Evolutionary conservation across 2,797 vertebrate species (phyloP), one percentile per base, ranked within the genome.

Genomic region (Tauraco hartlaubi): DNA sequence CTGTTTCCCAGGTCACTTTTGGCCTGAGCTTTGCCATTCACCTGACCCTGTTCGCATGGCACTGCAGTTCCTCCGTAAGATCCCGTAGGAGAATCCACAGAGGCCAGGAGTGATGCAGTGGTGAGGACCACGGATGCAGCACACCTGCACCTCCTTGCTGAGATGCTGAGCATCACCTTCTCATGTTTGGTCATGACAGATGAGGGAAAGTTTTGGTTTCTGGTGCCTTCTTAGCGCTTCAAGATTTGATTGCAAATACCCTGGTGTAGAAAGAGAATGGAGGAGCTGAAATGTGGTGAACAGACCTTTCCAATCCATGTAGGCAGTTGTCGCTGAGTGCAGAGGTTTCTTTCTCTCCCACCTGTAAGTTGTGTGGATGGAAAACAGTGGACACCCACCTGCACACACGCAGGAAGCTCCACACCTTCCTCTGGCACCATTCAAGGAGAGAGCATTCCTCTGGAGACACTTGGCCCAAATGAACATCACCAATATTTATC

Each of bases 71-170:
- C 75, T 83, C 71, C 1, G 1, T 6, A 8, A 26, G 39, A 13
- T 54, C 63, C 52, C 8, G 0, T 2, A 11, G 78, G 48, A 85
- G 46, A 25, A 35, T 6, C 49, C 37, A 4, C 0, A 0, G 44
- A 37, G 29, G 52, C 29, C 4, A 8, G 58, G 33, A 75, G 23
- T 2, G 69, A 72, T 39, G 67, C 15, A 0, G 16, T 3, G 28
- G 8, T n/a, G 78, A 75, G 41, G 41, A 31, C 4, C 6, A 14
- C 0, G 31, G 59, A 28, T 54, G 59, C 29, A 85, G 58, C 35
- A n/a, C 1, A 1, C 10, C 35, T 37, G 46, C 25, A 35, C 2
- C 49, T 77, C 56, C 41, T 39, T 0, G 0, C 51, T 15, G 84
- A 13, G 35, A 18, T 51, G 28, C 63, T 15, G 11, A 64, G 54